These are phyloP conservation scores for Podarcis lilfordi DNA, from an alignment of 2,797 vertebrate species.

Conservation along the genomic window DNA sequence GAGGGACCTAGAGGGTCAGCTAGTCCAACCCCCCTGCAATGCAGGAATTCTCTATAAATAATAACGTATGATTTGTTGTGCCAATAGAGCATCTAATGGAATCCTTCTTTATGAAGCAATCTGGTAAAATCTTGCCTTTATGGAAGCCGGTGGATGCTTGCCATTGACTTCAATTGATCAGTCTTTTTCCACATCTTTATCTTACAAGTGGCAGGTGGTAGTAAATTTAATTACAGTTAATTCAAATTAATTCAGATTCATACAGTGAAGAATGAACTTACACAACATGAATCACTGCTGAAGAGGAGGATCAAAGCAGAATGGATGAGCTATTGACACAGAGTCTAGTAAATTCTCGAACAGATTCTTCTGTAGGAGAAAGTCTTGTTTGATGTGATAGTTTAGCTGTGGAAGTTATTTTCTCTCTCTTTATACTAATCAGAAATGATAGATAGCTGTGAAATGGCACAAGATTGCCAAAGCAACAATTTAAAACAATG, in stretches of 20 bases:
- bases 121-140: background rate
- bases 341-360: background rate
- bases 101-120: background rate
- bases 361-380: background rate
- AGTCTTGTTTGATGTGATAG: background rate
- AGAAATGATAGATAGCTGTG: background rate
- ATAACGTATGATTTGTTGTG: background rate
- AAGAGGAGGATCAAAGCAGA: slow-evolving; percentile 2
- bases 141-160: background rate
- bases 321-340: background rate
- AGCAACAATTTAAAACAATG: background rate
- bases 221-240: slow-evolving; percentile 6
- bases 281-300: slow-evolving; percentile 5
- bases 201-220: background rate
- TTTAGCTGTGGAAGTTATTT: background rate
- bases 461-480: background rate
- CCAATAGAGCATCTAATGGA: background rate
- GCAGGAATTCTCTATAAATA: background rate
- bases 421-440: background rate
- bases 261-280: background rate
- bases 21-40: no score
- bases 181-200: background rate
- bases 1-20: no score
- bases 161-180: background rate
- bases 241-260: background rate